Conservation (phyloP, 2,113 vertebrate genomes). For the Larimichthys polyactis region DNA sequence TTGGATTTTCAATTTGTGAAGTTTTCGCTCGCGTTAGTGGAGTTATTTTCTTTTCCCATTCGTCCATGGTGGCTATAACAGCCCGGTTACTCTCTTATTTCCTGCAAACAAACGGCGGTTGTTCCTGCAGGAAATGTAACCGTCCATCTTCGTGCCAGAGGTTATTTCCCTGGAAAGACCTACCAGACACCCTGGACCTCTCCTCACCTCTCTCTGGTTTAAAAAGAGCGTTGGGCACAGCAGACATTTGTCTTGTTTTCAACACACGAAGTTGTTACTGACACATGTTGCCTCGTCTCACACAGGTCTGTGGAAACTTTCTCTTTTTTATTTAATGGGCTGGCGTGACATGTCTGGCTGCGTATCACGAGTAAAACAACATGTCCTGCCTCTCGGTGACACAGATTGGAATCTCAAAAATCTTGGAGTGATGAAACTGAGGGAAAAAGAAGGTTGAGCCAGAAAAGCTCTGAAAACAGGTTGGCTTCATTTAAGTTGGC, state of each 20-base stretch:
- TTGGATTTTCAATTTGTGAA: conserved; percentile 60
- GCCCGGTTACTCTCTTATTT: conserved; percentile 55
- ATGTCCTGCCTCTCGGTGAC: not conserved
- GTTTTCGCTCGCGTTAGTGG: conserved; percentile 49
- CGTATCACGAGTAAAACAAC: not conserved
- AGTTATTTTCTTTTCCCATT: conserved; percentile 46
- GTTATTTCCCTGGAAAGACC: conserved; percentile 67
- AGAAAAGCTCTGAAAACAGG: conserved; percentile 12
- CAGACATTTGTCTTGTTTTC: conserved; percentile 38
- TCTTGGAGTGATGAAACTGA: conserved; percentile 31
- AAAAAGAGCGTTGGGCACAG: conserved; percentile 12
- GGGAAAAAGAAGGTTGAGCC: conserved; percentile 17
- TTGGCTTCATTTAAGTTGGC: conserved; percentile 40
- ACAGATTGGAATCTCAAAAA: conserved; percentile 29
- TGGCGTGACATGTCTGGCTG: conserved; percentile 1
- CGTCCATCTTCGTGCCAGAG: conserved; percentile 71
- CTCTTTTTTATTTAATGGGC: not conserved
- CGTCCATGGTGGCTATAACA: conserved; percentile 46
- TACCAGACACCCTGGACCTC: conserved; percentile 36
- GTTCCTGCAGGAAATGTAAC: conserved; percentile 66
- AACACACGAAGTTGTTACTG: not conserved
- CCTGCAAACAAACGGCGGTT: conserved; percentile 66
- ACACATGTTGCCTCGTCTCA: not conserved
- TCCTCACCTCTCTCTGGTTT: conserved; percentile 1
- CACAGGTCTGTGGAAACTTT: not conserved